These are phyloP conservation scores for Dusona sp. DNA, from an alignment of 2,888 invertebrate species.

Conservation along the genomic window DNA sequence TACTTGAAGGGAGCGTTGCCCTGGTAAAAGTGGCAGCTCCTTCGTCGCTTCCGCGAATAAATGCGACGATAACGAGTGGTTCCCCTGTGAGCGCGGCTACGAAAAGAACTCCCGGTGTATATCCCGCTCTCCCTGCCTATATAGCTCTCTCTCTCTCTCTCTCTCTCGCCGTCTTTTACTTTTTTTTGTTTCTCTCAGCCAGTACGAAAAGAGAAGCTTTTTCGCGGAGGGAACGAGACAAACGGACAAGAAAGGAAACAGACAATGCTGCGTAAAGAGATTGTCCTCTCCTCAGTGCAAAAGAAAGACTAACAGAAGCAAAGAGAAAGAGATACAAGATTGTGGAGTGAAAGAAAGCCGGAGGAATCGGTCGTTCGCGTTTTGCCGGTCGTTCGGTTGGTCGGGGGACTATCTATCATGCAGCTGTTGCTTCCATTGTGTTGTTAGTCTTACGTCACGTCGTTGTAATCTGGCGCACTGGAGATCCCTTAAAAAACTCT, in stretches of 20 bases:
- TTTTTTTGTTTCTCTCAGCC: constrained; percentile 34
- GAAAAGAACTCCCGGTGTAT: constrained; percentile 64
- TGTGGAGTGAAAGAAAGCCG: constrained; percentile 65
- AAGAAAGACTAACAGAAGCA: constrained; percentile 26
- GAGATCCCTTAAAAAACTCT: constrained; percentile 67
- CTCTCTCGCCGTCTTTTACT: neutral
- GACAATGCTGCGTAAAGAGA: constrained; percentile 69
- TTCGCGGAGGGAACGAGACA: constrained; percentile 60
- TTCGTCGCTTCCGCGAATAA: constrained; percentile 77
- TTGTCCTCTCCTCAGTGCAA: constrained; percentile 28
- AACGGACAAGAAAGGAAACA: constrained; percentile 52
- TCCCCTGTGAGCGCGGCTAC: constrained; percentile 69
- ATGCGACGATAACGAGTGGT: constrained; percentile 81
- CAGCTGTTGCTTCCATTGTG: constrained; percentile 84
- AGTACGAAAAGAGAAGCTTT: constrained; percentile 56
- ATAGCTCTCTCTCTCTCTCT: neutral
- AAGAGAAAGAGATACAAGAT: constrained; percentile 60
- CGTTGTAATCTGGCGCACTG: constrained; percentile 74
- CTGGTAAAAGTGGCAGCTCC: constrained; percentile 65
- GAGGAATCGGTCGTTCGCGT: constrained; percentile 78
- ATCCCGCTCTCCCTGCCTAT: neutral
- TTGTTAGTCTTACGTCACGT: constrained; percentile 84
- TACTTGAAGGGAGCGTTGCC: constrained; percentile 63
- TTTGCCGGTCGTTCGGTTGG: constrained; percentile 75
- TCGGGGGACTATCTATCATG: constrained; percentile 81